Base-by-base conservation (phyloP, 2,888 invertebrate species). In the Agrilus cyanescens region DNA sequence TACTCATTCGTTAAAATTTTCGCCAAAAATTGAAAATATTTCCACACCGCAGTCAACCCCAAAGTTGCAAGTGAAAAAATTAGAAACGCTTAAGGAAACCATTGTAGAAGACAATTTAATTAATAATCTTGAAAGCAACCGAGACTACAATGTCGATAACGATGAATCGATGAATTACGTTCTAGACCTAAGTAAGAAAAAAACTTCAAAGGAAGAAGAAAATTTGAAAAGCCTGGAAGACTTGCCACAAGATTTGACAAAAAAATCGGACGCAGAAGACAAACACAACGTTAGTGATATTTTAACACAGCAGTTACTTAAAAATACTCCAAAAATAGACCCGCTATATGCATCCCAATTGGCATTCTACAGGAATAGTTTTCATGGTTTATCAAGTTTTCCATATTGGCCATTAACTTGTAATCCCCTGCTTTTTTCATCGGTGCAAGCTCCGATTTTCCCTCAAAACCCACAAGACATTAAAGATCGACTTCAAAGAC, bases 141-240 rank as follows among this genome's bases (percentile, higher is more conserved):
- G 32, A 43, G 49, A 31, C 16, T 46, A 54, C 18, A 56, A 57
- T 8, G 32, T 48, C 13, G 50, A 56, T 14, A 56, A 58, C 5
- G 60, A 62, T 15, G 55, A 62, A 48, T 61, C 65, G 1, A 57
- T 64, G 46, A 62, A 64, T 50, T 47, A 74, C 16, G 87, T 83
- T 4, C 70, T 89, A 36, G 89, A 90, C 67, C 73, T 90, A 48
- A 87, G 87, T 60, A 85, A 85, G 59, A 88, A 87, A 65, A 78
- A 61, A 51, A 37, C 46, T 7, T 55, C 55, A n/a, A 55, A 57
- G 1, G 57, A 57, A 45, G 55, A 52, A 15, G 41, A 41, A 4
- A 47, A 25, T 53, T 56, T 49, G 52, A 46, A 40, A 43, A 49
- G 5, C 45, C 55, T 41, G 42, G 56, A 62, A 48, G 50, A 62